These are phyloP conservation scores for Embidobia sp. DNA, from an alignment of 2,888 invertebrate genomes.

Conservation along the genomic window DNA sequence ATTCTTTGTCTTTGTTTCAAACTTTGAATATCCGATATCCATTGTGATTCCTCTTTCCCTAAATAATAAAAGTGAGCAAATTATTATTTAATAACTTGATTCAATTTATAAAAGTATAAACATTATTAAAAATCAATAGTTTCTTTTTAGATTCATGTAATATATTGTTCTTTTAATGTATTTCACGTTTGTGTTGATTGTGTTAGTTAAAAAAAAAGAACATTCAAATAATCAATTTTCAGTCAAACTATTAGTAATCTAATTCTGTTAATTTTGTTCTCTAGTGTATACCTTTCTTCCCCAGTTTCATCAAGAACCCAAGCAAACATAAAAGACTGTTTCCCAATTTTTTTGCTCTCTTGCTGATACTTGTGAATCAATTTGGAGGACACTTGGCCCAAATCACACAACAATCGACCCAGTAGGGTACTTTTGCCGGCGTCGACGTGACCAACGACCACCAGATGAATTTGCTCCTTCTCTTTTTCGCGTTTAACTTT, in stretches of 20 bases:
- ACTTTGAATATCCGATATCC: slow-evolving; percentile 97
- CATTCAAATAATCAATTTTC: too few relatives aligned
- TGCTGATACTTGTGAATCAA: slow-evolving; percentile 96
- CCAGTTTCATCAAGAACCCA: slow-evolving; percentile 99
- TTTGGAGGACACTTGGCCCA: slow-evolving; percentile 86
- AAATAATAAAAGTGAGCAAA: too few relatives aligned
- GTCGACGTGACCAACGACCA: slow-evolving; percentile 98
- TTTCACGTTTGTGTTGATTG: too few relatives aligned
- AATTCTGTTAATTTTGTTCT: too few relatives aligned
- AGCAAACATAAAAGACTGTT: slow-evolving; percentile 98
- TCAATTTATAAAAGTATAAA: too few relatives aligned
- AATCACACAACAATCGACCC: slow-evolving; percentile 94
- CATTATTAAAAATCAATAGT: too few relatives aligned
- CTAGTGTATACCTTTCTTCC: slow-evolving; percentile 88
- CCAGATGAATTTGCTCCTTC: slow-evolving; percentile 94
- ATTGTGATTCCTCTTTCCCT: slow-evolving; percentile 96
- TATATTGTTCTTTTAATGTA: too few relatives aligned
- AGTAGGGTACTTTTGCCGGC: slow-evolving; percentile 98
- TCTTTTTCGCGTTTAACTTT: slow-evolving; percentile 88
- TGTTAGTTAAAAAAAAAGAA: too few relatives aligned
- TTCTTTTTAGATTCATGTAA: too few relatives aligned
- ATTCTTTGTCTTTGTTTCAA: slow-evolving; percentile 92
- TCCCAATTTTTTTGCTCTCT: slow-evolving; percentile 97
- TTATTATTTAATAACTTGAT: too few relatives aligned
- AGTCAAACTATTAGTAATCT: too few relatives aligned